Conservation (phyloP, 2,113 vertebrate genomes). For the Stigmatopora nigra region DNA sequence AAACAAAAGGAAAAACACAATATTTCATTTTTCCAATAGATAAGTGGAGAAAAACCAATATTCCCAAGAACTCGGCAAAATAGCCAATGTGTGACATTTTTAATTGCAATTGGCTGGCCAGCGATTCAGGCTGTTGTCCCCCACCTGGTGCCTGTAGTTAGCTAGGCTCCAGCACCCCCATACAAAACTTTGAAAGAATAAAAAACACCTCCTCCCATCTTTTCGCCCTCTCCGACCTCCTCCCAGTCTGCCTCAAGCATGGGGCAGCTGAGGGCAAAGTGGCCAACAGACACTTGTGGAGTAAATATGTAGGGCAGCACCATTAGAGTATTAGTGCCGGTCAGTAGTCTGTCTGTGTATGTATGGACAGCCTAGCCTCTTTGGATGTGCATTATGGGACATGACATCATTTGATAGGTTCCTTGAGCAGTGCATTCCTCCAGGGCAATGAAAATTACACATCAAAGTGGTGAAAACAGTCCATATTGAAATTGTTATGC, state of each 20-base stretch:
- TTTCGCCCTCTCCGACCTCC: conserved; percentile 11
- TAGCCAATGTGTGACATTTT: no score
- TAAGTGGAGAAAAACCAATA: no score
- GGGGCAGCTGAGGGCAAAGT: conserved; percentile 21
- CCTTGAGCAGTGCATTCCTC: conserved; percentile 31
- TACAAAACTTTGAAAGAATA: not conserved
- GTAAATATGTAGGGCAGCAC: conserved; percentile 59
- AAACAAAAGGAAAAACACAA: no score
- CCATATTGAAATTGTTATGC: not conserved
- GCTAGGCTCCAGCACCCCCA: no score
- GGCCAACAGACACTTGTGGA: conserved; percentile 49
- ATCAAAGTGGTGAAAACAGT: not conserved
- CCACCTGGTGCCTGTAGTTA: no score
- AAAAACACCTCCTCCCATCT: conserved; percentile 32
- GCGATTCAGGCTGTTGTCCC: no score
- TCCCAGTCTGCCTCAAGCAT: conserved; percentile 26
- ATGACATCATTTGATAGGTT: conserved; percentile 23
- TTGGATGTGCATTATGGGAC: conserved; percentile 26
- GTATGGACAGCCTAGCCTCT: conserved; percentile 25
- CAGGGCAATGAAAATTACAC: conserved; percentile 1
- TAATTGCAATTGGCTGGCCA: no score
- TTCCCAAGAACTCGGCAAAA: no score
- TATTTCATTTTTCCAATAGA: no score
- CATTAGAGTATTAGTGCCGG: conserved; percentile 62
- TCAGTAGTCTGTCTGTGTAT: conserved; percentile 42